Conservation (phyloP, 2,113 vertebrate species). For the Buteo buteo region DNA sequence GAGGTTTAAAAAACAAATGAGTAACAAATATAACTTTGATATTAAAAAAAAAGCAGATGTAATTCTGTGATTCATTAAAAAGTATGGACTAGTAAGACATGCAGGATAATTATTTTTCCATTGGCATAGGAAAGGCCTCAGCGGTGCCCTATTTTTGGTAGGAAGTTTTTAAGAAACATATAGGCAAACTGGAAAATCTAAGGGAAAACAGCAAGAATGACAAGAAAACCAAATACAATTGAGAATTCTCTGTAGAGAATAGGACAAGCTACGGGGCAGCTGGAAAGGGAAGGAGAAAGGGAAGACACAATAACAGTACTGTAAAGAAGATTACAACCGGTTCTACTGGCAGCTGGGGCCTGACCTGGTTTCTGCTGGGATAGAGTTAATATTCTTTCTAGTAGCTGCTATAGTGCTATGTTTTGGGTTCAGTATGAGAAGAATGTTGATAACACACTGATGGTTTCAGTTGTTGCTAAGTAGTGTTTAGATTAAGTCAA, state of each 20-base stretch:
- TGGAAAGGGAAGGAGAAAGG: neutral
- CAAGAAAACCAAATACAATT: neutral
- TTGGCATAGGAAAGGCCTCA: neutral
- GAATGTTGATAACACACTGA: no score
- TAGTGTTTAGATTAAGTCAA: no score
- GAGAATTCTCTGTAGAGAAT: neutral
- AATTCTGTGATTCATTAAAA: neutral
- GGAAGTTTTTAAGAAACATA: neutral
- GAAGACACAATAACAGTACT: neutral
- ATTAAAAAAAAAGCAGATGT: neutral
- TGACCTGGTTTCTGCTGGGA: no score
- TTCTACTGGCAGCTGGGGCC: neutral
- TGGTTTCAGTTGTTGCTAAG: no score
- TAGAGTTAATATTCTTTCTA: no score
- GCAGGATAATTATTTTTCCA: neutral
- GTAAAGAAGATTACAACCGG: neutral
- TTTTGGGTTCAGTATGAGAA: no score
- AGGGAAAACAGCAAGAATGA: neutral
- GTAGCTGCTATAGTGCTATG: no score
- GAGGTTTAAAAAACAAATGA: neutral
- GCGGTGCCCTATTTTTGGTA: neutral
- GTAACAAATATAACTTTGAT: neutral
- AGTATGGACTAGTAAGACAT: neutral
- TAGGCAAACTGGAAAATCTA: neutral
- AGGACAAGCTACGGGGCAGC: rapidly evolving